Base-by-base conservation (phyloP, 2,113 vertebrate species). In the Coptodon bakossiorum region DNA sequence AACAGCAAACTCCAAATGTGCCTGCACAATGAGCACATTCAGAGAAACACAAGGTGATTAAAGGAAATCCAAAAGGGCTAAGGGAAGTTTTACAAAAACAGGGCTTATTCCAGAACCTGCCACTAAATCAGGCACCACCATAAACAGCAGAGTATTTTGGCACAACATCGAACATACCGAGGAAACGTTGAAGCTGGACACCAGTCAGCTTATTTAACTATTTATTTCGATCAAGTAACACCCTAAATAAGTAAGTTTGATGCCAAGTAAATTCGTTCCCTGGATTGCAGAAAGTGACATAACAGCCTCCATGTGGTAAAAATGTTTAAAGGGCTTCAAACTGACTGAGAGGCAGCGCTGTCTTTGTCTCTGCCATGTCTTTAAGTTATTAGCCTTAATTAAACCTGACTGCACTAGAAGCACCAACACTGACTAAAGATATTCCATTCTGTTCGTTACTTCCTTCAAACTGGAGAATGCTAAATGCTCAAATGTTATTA, bases 101-200 rank as follows among this genome's bases (percentile, higher is more conserved):
- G 2, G 8, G 1, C 68, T 73, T 45, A 73, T 45, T 45, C 12
- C 3, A 0, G 22, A 27, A 27, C 1, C 0, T 73, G 68, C 13
- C 6, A 73, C 6, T 73, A 27, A 43, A 73, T 17, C 40, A 73
- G 13, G 22, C 22, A 45, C 68, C 68, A 2, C 66, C 38, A 27
- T 61, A 61, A 61, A 61, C 29, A 34, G 7, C 57, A 31, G 24
- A 59, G 7, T 40, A 43, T 40, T 40, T 9, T 73, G 68, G 68
- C 38, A 45, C 38, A 73, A 27, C 3, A 27, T 45, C 8, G 3
- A 73, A 43, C 0, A 27, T 45, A 9, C 3, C 0, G 22, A 45
- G 38, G 5, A 45, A 73, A 14, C 5, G 9, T 73, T 14, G 27
- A 73, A 73, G 40, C 68, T 27, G 38, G 38, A 73, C 3, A 27